These are phyloP conservation scores for Thalassaphorura encarpata DNA, from an alignment of 1,140 invertebrate species.

Conservation along the genomic window DNA sequence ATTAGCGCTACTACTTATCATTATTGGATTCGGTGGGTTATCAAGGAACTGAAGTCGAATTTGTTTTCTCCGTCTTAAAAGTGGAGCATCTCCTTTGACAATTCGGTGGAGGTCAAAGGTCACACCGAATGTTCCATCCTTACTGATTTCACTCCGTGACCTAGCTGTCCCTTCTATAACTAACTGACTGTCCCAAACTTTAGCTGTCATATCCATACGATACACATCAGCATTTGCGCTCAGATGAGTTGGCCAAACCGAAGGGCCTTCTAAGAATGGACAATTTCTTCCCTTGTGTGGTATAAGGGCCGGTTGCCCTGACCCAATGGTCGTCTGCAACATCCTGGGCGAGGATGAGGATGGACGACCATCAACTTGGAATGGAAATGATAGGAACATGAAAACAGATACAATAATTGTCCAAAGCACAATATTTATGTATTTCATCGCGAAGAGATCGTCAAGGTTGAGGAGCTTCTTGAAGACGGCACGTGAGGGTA, in stretches of 20 bases:
- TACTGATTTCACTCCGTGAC: conserved; percentile 27
- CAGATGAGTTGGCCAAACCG: not conserved
- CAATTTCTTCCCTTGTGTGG: not conserved
- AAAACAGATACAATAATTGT: conserved; percentile 29
- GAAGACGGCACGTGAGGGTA: no score
- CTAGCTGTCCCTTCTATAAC: conserved; percentile 31
- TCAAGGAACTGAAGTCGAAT: conserved; percentile 34
- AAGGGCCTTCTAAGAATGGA: conserved; percentile 18
- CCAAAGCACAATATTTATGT: conserved; percentile 28
- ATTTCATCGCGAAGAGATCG: conserved; percentile 26
- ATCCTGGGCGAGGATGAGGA: no score
- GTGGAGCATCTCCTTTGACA: conserved; percentile 30
- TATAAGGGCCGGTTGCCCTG: no score
- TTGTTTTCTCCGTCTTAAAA: conserved; percentile 28
- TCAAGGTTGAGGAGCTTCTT: not conserved
- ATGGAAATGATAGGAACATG: conserved; percentile 32
- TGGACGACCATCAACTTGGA: conserved; percentile 29
- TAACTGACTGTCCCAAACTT: conserved; percentile 27
- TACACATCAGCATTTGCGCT: conserved; percentile 6
- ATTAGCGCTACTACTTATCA: not conserved
- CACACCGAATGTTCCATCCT: conserved; percentile 31
- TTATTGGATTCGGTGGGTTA: conserved; percentile 10
- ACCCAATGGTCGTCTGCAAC: no score
- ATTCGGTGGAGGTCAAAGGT: conserved; percentile 31
- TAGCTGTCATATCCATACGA: conserved; percentile 28